Evolutionary conservation across 2,797 vertebrate species (phyloP).

Genomic region (Coilia nasus): DNA sequence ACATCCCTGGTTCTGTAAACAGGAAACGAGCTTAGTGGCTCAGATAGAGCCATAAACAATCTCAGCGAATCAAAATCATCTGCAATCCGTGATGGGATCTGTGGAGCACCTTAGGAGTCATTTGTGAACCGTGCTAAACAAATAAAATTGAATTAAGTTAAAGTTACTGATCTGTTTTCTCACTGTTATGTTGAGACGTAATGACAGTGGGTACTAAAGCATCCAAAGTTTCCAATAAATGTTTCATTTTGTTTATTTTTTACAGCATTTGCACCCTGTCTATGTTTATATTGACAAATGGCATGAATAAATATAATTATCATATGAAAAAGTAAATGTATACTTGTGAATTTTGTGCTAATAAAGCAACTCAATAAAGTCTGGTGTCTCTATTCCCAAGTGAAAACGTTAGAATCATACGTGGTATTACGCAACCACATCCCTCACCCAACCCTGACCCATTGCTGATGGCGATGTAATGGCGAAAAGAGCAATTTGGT

Average conservation of each 20-base stretch:
- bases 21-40: not conserved
- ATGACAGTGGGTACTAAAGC: not conserved
- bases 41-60: too few species aligned
- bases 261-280: not conserved
- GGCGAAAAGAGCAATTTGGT: constrained; percentile 55
- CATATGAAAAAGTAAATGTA: not conserved
- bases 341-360: not conserved
- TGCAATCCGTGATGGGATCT: too few species aligned
- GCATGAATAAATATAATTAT: not conserved
- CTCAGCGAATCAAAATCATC: too few species aligned
- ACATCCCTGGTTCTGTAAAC: not conserved
- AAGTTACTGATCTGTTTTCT: not conserved
- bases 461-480: not conserved
- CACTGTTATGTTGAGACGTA: not conserved
- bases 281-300: not conserved
- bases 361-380: not conserved
- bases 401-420: not conserved
- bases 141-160: not conserved
- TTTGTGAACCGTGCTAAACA: not conserved
- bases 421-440: not conserved
- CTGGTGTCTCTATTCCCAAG: not conserved
- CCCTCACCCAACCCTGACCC: not conserved
- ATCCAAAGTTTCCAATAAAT: not conserved
- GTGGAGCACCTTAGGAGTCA: too few species aligned
- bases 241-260: not conserved